These are phyloP conservation scores for Microdon myrmicae DNA, from an alignment of 2,888 invertebrate genomes.

Conservation along the genomic window DNA sequence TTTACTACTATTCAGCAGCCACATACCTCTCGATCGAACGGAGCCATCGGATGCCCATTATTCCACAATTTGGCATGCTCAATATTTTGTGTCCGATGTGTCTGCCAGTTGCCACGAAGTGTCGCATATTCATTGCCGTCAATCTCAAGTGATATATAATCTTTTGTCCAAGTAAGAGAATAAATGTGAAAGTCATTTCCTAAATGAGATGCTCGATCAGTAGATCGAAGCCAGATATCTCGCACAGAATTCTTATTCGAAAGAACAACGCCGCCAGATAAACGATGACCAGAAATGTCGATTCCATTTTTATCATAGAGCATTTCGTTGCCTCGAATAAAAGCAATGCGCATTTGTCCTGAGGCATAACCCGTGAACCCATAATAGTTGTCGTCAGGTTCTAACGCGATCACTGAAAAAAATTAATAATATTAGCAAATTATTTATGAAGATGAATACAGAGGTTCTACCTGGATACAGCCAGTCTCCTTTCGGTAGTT, in stretches of 20 bases:
- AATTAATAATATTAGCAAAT: not conserved
- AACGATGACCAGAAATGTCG: conserved; percentile 58
- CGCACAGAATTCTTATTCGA: conserved; percentile 60
- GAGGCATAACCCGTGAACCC: conserved; percentile 72
- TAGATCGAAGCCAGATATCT: conserved; percentile 57
- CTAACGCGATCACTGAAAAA: conserved; percentile 72
- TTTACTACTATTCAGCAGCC: not conserved
- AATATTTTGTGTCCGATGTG: conserved; percentile 39
- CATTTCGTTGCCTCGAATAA: conserved; percentile 73
- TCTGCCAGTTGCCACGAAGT: conserved; percentile 60
- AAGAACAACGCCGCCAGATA: conserved; percentile 61
- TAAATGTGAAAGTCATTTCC: conserved; percentile 76
- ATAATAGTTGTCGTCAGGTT: conserved; percentile 74
- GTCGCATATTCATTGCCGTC: conserved; percentile 71
- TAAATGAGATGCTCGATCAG: conserved; percentile 65
- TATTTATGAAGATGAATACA: not conserved
- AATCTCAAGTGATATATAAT: conserved; percentile 63
- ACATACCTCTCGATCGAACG: conserved; percentile 78
- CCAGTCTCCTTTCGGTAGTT: conserved; percentile 82
- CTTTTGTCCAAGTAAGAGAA: conserved; percentile 73
- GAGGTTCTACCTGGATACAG: conserved; percentile 79
- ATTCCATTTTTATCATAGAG: conserved; percentile 55
- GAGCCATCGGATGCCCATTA: conserved; percentile 72
- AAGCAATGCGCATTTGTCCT: conserved; percentile 79
- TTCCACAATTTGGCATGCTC: conserved; percentile 70